Evolutionary conservation across 2,113 vertebrate species (phyloP).

Genomic region (Stigmatopora argus): DNA sequence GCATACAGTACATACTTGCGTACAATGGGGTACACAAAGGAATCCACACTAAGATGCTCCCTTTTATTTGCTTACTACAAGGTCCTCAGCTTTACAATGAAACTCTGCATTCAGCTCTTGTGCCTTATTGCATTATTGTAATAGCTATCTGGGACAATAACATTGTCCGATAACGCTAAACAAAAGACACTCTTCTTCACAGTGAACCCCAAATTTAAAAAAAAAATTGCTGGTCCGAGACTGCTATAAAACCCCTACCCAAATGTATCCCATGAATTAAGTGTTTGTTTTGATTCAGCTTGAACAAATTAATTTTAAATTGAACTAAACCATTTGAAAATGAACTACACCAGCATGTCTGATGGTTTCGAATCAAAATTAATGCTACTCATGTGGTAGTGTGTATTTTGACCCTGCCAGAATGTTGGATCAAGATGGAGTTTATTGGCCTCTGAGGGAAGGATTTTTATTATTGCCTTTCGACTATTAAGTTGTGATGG

Average conservation of each 20-base stretch:
- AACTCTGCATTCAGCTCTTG: slow-evolving; percentile 48
- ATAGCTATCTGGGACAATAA: slow-evolving; percentile 61
- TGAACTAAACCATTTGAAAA: slow-evolving; percentile 37
- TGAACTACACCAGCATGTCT: slow-evolving; percentile 13
- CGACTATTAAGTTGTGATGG: background rate
- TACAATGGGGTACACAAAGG: slow-evolving; percentile 49
- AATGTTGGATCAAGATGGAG: slow-evolving; percentile 4
- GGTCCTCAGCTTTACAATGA: slow-evolving; percentile 41
- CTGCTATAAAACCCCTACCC: slow-evolving; percentile 58
- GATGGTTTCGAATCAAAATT: slow-evolving; percentile 1
- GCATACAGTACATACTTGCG: slow-evolving; percentile 16
- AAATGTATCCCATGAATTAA: slow-evolving; percentile 51
- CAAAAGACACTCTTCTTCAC: slow-evolving; percentile 43
- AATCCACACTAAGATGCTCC: slow-evolving; percentile 50
- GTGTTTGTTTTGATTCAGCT: slow-evolving; percentile 48
- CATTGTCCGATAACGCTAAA: slow-evolving; percentile 61
- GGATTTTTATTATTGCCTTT: slow-evolving; percentile 14
- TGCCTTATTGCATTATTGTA: slow-evolving; percentile 64
- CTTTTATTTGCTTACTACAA: slow-evolving; percentile 56
- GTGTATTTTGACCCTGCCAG: slow-evolving; percentile 19
- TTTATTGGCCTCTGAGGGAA: background rate
- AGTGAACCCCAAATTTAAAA: slow-evolving; percentile 34
- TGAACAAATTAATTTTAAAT: slow-evolving; percentile 49
- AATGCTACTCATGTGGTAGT: slow-evolving; percentile 6
- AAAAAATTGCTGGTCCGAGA: slow-evolving; percentile 49